phyloP scores from a whole-genome alignment of 2,797 vertebrate genomes.

The Sebastes vulpes region DNA sequence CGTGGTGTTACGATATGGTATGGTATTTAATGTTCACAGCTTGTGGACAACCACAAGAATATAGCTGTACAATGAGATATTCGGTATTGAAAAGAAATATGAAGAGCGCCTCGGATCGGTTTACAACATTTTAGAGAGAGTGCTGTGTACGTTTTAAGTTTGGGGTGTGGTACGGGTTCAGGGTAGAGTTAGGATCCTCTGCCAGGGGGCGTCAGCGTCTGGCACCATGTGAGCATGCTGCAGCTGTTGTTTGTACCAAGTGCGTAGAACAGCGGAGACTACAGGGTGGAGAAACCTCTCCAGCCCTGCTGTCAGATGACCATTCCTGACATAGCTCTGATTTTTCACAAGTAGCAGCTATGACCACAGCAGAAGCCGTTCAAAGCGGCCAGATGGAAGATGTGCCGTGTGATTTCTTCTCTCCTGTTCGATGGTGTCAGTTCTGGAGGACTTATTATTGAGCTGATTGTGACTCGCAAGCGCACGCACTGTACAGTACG shows the following conservation, averaged over 20 bases:
- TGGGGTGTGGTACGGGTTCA: constrained; percentile 44
- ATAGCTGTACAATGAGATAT: neutral
- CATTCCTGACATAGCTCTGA: constrained; percentile 80
- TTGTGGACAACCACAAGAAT: neutral
- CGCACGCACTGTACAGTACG: neutral
- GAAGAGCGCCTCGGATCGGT: neutral
- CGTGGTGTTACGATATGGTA: neutral
- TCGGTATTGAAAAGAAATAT: constrained; percentile 15
- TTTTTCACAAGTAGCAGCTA: constrained; percentile 76
- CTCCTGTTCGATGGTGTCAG: constrained; percentile 15
- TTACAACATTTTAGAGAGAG: constrained; percentile 21
- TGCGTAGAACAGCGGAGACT: constrained; percentile 63
- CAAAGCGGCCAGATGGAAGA: constrained; percentile 61
- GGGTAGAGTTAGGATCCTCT: constrained; percentile 47
- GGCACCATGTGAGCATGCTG: constrained; percentile 67
- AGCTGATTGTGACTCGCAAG: constrained; percentile 8
- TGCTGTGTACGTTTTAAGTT: constrained; percentile 41
- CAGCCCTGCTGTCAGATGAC: constrained; percentile 78
- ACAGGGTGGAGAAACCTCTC: constrained; percentile 67
- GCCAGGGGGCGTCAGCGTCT: constrained; percentile 67
- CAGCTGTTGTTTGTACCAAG: constrained; percentile 88
- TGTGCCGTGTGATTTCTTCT: constrained; percentile 40
- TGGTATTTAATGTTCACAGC: neutral
- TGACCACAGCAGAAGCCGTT: constrained; percentile 62
- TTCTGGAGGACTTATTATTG: constrained; percentile 1